Percentiles rank a stretch among this genome's conserved stretches.
Evolutionary conservation across 2,888 invertebrate genomes (phyloP).

Genomic region (Standfussiana lucernea): DNA sequence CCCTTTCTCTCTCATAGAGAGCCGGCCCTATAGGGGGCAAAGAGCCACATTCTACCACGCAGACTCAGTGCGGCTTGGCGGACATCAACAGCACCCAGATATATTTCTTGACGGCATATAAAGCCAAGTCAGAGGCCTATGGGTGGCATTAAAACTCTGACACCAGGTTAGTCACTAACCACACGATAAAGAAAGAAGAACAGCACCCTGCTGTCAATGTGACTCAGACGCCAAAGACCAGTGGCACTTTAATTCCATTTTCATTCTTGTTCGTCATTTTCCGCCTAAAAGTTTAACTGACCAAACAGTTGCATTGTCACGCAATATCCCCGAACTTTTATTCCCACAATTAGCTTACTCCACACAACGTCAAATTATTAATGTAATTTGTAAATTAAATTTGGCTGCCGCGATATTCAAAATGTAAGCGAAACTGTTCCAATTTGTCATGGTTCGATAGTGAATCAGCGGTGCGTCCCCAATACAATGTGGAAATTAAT

Average conservation of each 20-base stretch:
- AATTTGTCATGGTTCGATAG: constrained; percentile 80
- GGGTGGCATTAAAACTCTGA: too few relatives aligned
- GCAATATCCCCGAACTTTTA: background rate
- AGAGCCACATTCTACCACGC: background rate
- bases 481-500: constrained; percentile 58
- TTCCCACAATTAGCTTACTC: constrained; percentile 13
- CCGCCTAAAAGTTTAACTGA: background rate
- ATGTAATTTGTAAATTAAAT: constrained; percentile 51
- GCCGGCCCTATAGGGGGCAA: background rate
- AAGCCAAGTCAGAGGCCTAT: too few relatives aligned
- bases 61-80: background rate
- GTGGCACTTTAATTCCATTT: background rate
- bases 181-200: too few relatives aligned
- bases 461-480: constrained; percentile 61
- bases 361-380: constrained; percentile 35
- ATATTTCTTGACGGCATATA: too few relatives aligned
- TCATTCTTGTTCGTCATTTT: too few relatives aligned
- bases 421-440: constrained; percentile 78
- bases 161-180: too few relatives aligned
- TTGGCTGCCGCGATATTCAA: constrained; percentile 53
- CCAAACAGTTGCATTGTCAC: background rate
- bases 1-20: background rate
- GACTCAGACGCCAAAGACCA: background rate
- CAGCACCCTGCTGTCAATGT: background rate
- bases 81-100: background rate